Evolutionary conservation across 2,113 vertebrate genomes (phyloP).

Genomic region (Buteo buteo): DNA sequence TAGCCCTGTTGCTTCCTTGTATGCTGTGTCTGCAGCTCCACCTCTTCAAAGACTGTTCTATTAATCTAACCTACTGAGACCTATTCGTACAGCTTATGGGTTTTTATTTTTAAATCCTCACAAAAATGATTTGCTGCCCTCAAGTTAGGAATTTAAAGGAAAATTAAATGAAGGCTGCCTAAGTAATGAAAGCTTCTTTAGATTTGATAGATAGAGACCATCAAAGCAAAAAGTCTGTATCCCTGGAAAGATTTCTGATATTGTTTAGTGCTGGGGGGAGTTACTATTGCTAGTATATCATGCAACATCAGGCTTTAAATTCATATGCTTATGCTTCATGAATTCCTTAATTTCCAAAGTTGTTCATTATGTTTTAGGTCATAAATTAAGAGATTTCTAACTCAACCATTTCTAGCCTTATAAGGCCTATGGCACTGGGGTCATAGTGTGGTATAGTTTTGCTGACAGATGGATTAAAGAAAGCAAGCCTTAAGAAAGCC

Average conservation of each 20-base stretch:
- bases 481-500: neutral
- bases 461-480: neutral
- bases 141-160: constrained; percentile 37
- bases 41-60: neutral
- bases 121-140: constrained; percentile 22
- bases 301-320: neutral
- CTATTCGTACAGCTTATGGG: neutral
- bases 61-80: constrained; percentile 4
- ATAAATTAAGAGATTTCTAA: neutral
- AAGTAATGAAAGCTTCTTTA: constrained; percentile 40
- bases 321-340: neutral
- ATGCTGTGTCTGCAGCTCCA: neutral
- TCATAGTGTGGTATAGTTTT: neutral
- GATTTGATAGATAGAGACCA: constrained; percentile 18
- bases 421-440: neutral
- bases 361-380: neutral
- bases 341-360: neutral
- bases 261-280: neutral
- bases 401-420: neutral
- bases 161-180: constrained; percentile 54
- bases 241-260: neutral
- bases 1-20: neutral
- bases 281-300: neutral
- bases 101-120: constrained; percentile 25
- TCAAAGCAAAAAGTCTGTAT: constrained; percentile 12